Conservation (phyloP, 2,797 vertebrate species). For the Percopsis omiscomaycus region DNA sequence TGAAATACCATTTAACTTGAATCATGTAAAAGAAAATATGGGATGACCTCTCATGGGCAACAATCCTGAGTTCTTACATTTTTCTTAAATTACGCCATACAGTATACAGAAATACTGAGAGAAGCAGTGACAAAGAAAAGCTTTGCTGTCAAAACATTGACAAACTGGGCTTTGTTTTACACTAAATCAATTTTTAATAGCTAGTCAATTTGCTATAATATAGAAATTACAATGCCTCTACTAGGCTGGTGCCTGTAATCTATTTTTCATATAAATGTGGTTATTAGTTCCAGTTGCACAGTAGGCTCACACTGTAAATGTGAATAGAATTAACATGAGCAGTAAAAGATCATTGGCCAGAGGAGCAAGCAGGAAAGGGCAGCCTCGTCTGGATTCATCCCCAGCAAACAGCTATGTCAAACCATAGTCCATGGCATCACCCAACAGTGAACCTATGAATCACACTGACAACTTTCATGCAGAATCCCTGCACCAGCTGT, state of each 20-base stretch:
- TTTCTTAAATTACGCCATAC: background rate
- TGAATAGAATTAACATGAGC: slow-evolving; percentile 9
- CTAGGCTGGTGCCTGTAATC: no score
- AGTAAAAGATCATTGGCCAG: background rate
- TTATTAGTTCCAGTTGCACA: background rate
- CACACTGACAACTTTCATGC: slow-evolving; percentile 31
- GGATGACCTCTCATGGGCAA: background rate
- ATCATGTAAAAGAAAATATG: background rate
- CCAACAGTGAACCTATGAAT: background rate
- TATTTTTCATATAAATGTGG: no score
- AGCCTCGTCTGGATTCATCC: background rate
- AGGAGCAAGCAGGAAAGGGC: background rate
- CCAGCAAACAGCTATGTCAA: slow-evolving; percentile 14
- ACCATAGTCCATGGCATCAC: slow-evolving; percentile 14
- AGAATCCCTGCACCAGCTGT: slow-evolving; percentile 30
- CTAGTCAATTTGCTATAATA: no score
- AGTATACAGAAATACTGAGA: no score
- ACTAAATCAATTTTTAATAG: no score
- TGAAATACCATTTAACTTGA: background rate
- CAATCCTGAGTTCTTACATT: background rate
- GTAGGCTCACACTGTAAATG: background rate
- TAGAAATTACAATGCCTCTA: no score
- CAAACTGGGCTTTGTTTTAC: no score
- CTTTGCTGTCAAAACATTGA: no score
- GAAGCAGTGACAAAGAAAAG: no score